Percentiles rank a stretch among this genome's conserved stretches.
These are phyloP conservation scores for Venturia canescens DNA, from an alignment of 1,140 invertebrate genomes.

Conservation along the genomic window DNA sequence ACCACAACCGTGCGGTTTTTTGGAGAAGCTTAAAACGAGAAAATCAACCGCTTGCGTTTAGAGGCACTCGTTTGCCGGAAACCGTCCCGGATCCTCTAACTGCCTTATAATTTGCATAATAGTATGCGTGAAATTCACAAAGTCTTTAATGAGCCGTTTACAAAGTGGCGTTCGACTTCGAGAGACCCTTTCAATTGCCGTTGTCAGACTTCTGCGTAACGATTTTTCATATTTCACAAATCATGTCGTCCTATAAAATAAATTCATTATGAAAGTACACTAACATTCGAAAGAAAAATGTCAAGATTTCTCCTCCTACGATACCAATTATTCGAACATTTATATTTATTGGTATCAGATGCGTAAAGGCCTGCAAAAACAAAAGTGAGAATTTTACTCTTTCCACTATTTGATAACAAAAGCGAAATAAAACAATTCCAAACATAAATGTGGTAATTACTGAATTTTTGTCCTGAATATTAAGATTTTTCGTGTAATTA, in stretches of 20 bases:
- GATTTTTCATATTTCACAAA: background rate
- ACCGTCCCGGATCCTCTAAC: background rate
- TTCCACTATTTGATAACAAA: too few species aligned
- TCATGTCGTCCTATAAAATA: background rate
- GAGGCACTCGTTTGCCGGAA: constrained; percentile 8
- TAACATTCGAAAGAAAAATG: background rate
- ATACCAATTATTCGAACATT: too few species aligned
- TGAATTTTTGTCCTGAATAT: too few species aligned
- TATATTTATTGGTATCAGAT: too few species aligned
- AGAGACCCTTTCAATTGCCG: background rate
- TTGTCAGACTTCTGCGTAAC: background rate
- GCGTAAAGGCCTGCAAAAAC: too few species aligned
- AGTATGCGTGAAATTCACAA: constrained; percentile 14
- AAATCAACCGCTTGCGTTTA: constrained; percentile 1
- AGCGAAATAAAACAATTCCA: too few species aligned
- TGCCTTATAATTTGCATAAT: constrained; percentile 15
- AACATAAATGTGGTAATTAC: too few species aligned
- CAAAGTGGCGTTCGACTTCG: background rate
- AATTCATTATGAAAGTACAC: background rate
- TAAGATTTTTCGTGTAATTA: too few species aligned
- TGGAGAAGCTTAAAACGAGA: background rate
- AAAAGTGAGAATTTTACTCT: too few species aligned
- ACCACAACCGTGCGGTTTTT: constrained; percentile 16
- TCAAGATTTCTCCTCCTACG: too few species aligned
- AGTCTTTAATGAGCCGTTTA: background rate